A percentile compares a stretch with the other conserved stretches of the same genome.
Conservation (phyloP, 2,113 vertebrate genomes). For the Siphamia tubifer region DNA sequence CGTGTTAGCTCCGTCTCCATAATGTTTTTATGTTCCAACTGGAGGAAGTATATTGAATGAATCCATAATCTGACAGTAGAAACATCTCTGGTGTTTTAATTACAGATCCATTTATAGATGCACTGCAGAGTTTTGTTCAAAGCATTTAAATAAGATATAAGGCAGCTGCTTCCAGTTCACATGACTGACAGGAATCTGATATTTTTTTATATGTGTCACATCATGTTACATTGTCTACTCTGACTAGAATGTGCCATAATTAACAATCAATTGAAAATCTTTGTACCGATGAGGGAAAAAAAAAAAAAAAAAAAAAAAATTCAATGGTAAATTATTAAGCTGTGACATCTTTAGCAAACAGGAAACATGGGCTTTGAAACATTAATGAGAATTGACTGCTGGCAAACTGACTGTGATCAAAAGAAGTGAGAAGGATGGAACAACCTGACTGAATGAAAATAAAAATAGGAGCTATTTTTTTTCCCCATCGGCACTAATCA, state of each 20-base stretch:
- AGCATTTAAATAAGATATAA: neutral
- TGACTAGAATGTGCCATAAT: slow-evolving; percentile 5
- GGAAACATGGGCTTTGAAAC: no score
- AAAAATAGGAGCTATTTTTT: no score
- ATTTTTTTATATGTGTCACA: neutral
- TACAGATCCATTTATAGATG: neutral
- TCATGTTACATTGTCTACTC: neutral
- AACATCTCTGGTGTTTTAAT: neutral
- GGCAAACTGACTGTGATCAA: no score
- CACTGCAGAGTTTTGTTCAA: neutral
- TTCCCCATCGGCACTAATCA: no score
- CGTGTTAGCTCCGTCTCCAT: no score
- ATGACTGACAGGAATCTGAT: neutral
- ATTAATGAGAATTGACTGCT: no score
- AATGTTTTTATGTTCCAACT: neutral
- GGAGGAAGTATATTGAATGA: slow-evolving; percentile 1
- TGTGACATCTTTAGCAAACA: no score
- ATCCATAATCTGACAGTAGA: neutral
- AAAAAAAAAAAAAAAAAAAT: neutral
- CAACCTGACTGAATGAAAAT: no score
- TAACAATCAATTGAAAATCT: neutral
- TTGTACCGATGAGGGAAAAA: neutral
- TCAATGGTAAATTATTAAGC: neutral
- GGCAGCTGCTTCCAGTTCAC: neutral
- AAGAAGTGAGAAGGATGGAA: no score